phyloP scores from a whole-genome alignment of 2,797 vertebrate genomes.

The Odontamblyopus rebecca region DNA sequence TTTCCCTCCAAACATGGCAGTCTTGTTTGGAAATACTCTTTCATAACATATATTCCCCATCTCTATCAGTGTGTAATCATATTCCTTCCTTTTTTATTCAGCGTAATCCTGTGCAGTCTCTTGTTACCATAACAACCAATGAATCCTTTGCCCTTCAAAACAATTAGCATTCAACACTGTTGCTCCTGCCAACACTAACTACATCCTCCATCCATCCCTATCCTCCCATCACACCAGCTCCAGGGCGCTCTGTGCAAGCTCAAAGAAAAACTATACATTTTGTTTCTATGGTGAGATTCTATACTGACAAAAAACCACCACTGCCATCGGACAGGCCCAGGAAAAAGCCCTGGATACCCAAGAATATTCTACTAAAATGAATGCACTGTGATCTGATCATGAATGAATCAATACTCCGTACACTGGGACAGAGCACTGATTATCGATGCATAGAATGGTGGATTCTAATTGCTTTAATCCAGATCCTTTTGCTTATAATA shows the following conservation, averaged over 20 bases:
- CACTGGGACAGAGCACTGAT: constrained; percentile 37
- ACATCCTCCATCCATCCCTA: constrained; percentile 54
- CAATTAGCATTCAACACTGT: constrained; percentile 79
- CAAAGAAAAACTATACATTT: constrained; percentile 31
- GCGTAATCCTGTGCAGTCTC: constrained; percentile 51
- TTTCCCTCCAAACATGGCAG: not conserved
- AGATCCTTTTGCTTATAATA: constrained; percentile 21
- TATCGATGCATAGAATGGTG: constrained; percentile 16
- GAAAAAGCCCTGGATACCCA: constrained; percentile 25
- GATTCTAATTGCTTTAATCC: constrained; percentile 53
- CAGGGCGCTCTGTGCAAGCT: constrained; percentile 27
- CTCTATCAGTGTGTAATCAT: not conserved
- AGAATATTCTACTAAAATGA: constrained; percentile 49
- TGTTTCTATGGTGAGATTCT: constrained; percentile 13
- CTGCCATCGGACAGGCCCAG: constrained; percentile 7
- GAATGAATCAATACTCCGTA: constrained; percentile 40
- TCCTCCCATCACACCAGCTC: constrained; percentile 47
- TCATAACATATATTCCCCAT: not conserved
- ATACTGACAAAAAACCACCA: constrained; percentile 22
- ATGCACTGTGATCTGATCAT: constrained; percentile 50
- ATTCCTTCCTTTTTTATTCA: constrained; percentile 26
- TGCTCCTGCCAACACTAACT: constrained; percentile 61
- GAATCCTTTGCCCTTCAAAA: constrained; percentile 77
- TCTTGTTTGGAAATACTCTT: not conserved
- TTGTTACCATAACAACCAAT: constrained; percentile 77